A percentile compares a stretch with the other conserved stretches of the same genome.
Conservation (phyloP, 2,113 vertebrate genomes). For the Todiramphus saurophagus region DNA sequence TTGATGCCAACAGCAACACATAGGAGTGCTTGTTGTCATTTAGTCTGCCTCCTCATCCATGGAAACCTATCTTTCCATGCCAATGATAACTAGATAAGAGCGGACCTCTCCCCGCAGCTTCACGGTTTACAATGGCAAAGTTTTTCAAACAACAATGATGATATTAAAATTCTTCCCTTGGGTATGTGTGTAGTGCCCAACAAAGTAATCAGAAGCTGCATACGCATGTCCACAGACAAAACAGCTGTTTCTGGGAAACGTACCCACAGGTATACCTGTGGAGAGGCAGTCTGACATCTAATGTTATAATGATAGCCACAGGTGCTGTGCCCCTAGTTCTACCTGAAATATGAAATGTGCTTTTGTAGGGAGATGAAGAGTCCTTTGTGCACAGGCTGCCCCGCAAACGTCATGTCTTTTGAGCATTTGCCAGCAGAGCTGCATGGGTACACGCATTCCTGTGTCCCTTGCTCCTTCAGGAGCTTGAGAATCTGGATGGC, state of each 20-base stretch:
- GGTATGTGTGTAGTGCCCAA: background rate
- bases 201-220: background rate
- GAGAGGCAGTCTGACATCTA: background rate
- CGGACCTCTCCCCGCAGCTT: background rate
- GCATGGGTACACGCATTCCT: too few species aligned
- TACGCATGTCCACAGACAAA: background rate
- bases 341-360: background rate
- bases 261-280: background rate
- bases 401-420: background rate
- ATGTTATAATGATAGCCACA: background rate
- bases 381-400: background rate
- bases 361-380: background rate
- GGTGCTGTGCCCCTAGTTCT: background rate
- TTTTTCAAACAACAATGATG: background rate
- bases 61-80: conserved; percentile 52
- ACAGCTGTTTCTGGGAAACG: background rate
- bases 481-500: background rate
- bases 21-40: background rate
- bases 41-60: conserved; percentile 52
- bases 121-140: background rate
- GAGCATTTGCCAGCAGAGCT: background rate
- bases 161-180: background rate
- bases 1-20: background rate
- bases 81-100: background rate
- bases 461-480: background rate